These are phyloP conservation scores for Otis tarda DNA, from an alignment of 2,113 vertebrate species.

Conservation along the genomic window DNA sequence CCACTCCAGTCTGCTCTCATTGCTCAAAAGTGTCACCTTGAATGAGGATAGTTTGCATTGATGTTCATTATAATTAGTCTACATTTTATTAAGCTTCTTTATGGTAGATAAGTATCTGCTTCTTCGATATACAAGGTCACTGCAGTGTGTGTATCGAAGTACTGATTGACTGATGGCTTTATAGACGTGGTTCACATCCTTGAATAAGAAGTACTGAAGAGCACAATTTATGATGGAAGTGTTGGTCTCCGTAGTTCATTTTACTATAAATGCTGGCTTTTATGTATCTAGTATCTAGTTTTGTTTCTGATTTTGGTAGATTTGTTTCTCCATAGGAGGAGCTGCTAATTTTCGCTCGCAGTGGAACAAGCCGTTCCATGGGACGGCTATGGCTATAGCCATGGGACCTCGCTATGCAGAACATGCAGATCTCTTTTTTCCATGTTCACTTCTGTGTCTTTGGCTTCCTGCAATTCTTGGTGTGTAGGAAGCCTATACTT, in stretches of 20 bases:
- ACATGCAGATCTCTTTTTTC: background rate
- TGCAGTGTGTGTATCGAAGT: background rate
- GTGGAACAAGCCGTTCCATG: background rate
- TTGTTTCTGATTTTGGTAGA: background rate
- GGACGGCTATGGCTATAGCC: too few relatives aligned
- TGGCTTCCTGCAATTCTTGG: background rate
- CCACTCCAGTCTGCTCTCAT: background rate
- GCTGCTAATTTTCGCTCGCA: background rate
- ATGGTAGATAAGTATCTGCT: background rate
- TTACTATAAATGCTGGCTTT: background rate
- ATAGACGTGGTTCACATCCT: background rate
- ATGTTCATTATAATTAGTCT: background rate
- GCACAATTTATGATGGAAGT: background rate
- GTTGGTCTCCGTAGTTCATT: background rate
- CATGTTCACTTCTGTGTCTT: background rate
- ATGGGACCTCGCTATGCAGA: background rate
- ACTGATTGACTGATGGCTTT: background rate
- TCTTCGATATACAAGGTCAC: rapidly evolving
- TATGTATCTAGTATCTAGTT: background rate
- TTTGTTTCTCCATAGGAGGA: background rate
- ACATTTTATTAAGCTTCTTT: background rate
- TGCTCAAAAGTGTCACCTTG: background rate
- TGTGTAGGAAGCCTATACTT: background rate
- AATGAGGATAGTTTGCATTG: background rate
- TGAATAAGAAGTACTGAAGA: background rate